Evolutionary conservation across 2,113 vertebrate genomes (phyloP), one percentile per base, ranked within the genome.

Genomic region (Anoura caudifer): DNA sequence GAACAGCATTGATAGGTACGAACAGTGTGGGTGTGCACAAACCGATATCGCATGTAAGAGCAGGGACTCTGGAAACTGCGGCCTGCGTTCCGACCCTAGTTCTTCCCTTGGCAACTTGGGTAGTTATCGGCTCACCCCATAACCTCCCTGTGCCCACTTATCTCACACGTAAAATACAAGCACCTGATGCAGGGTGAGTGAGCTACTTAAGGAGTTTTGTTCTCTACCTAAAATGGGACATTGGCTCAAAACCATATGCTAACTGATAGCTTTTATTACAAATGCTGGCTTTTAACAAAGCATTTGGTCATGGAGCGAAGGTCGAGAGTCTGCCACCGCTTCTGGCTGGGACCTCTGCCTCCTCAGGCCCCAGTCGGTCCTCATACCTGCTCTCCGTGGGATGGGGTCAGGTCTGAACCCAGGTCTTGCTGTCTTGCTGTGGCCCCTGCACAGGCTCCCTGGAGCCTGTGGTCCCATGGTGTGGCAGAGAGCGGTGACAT

Each of bases 301-400:
- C 16, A 3, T 17, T 59, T 31, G 16, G 10, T 45, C 2, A 0
- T 10, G 43, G 38, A 77, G 59, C 10, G n/a, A 69, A 88, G 79
- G 54, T 82, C 24, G 45, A 43, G 52, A 81, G 52, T n/a, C 61
- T 54, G 17, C 19, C 20, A 54, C 16, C 5, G 33, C n/a, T 86
- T 69, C 61, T 26, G 47, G 41, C 26, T 8, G 33, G n/a, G 47
- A 38, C 11, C 31, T 14, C 38, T 3, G 22, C 9, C 22, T 22
- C 3, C 28, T 12, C 19, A 3, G 1, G 20, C 12, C 31, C 50
- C 31, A 41, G 36, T 26, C 8, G 9, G 24, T 41, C 43, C 70
- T 79, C 56, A 45, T 0, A 5, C 8, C 8, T 41, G 41, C 19
- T 47, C 12, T 61, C 54, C 1, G 0, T 0, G 2, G 45, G 4